Conservation (phyloP, 2,888 invertebrate species). For the Pseudococcus jackbeardsleyi region DNA sequence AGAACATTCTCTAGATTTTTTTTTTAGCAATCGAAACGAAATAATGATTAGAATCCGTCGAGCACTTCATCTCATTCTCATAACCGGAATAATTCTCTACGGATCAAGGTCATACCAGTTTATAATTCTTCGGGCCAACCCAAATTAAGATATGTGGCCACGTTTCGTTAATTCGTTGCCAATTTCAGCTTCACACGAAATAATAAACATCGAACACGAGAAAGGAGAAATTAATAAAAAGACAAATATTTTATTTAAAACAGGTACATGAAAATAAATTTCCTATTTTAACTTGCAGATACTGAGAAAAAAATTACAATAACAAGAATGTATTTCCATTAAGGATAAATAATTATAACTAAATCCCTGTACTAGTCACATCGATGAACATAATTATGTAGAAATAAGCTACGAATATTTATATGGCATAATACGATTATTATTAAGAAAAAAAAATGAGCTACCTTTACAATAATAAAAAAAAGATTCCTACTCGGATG, state of each 20-base stretch:
- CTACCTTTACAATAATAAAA: conserved; percentile 18
- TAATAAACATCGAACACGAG: neutral
- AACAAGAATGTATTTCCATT: conserved; percentile 41
- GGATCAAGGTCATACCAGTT: conserved; percentile 5
- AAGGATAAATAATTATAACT: conserved; percentile 37
- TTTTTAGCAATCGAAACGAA: too few relatives aligned
- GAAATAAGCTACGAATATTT: conserved; percentile 46
- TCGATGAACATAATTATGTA: neutral
- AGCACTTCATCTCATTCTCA: neutral
- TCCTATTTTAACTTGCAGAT: neutral
- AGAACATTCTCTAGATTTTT: too few relatives aligned
- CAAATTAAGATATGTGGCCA: too few relatives aligned
- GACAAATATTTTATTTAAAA: conserved; percentile 20
- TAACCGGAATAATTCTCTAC: neutral
- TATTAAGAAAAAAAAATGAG: conserved; percentile 60
- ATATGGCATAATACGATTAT: conserved; percentile 57
- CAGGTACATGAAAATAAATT: conserved; percentile 29
- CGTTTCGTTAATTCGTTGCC: too few relatives aligned
- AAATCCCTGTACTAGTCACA: conserved; percentile 59
- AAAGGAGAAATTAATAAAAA: conserved; percentile 6
- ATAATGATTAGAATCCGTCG: too few relatives aligned
- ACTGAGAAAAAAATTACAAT: conserved; percentile 3
- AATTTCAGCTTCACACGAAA: too few relatives aligned
- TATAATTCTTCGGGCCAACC: neutral
- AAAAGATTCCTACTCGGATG: neutral